phyloP scores from a whole-genome alignment of 2,113 vertebrate species.

The Pollachius pollachius region DNA sequence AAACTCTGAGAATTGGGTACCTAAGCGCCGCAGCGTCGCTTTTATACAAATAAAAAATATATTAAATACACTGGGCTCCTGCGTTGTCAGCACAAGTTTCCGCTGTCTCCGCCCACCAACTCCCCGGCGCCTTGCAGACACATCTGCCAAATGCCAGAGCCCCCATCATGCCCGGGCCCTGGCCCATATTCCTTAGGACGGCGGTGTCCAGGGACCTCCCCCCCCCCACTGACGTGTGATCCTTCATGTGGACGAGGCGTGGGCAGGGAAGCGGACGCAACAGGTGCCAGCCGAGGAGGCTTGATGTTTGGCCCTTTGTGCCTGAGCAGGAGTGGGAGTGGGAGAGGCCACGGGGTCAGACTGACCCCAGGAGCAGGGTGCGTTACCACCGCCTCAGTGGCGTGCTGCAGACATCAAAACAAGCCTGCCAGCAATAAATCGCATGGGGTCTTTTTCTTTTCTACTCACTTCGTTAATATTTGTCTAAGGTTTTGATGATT shows the following conservation, averaged over 20 bases:
- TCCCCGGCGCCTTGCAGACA: conserved; percentile 24
- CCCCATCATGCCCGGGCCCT: conserved; percentile 29
- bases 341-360: conserved; percentile 70
- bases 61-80: conserved; percentile 22
- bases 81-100: conserved; percentile 54
- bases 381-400: conserved; percentile 31
- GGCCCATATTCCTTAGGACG: conserved; percentile 44
- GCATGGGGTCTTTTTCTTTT: conserved; percentile 27
- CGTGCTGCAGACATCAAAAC: too few species aligned
- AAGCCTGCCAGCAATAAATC: too few species aligned
- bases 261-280: conserved; percentile 64
- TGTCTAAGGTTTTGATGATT: conserved; percentile 16
- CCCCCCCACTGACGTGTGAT: conserved; percentile 55
- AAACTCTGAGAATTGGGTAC: too few species aligned
- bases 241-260: conserved; percentile 74
- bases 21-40: background rate
- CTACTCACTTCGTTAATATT: too few species aligned
- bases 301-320: conserved; percentile 64
- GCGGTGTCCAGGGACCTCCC: conserved; percentile 38
- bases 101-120: conserved; percentile 28
- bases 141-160: conserved; percentile 51
- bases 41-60: background rate
- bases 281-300: conserved; percentile 69
- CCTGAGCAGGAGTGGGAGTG: conserved; percentile 71
- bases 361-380: conserved; percentile 51